Conservation (phyloP, 2,113 vertebrate genomes). For the Brachyhypopomus occidentalis region DNA sequence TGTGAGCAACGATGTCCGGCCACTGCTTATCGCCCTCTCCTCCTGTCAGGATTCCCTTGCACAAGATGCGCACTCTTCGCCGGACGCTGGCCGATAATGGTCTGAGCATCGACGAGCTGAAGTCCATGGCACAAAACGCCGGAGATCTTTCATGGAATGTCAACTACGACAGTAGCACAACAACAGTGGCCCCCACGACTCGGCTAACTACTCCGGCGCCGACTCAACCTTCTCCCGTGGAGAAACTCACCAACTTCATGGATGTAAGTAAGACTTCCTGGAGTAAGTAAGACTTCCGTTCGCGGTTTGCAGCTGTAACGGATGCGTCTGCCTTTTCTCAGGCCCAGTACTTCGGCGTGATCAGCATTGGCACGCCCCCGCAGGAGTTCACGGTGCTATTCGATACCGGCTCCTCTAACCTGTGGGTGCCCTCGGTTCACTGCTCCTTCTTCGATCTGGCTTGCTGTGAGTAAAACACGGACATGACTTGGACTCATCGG, state of each 20-base stretch:
- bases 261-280: slow-evolving; percentile 71
- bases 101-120: slow-evolving; percentile 65
- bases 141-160: neutral
- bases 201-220: neutral
- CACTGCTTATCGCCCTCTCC: neutral
- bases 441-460: slow-evolving; percentile 80
- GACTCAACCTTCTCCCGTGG: slow-evolving; percentile 57
- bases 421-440: slow-evolving; percentile 86
- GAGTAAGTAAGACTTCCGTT: neutral
- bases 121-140: slow-evolving; percentile 33
- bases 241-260: slow-evolving; percentile 82
- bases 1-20: neutral
- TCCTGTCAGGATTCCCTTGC: slow-evolving; percentile 76
- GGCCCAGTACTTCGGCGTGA: slow-evolving; percentile 84
- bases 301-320: no score
- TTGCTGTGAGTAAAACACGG: slow-evolving; percentile 79
- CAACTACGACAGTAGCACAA: neutral
- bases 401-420: slow-evolving; percentile 87
- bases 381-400: slow-evolving; percentile 86
- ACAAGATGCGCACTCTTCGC: slow-evolving; percentile 66
- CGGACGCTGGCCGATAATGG: slow-evolving; percentile 66
- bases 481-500: neutral
- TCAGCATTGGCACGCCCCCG: slow-evolving; percentile 82
- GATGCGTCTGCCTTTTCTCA: slow-evolving; percentile 47
- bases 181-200: neutral